These are phyloP conservation scores for Ectemnius lituratus DNA, from an alignment of 2,888 invertebrate genomes.

Conservation along the genomic window DNA sequence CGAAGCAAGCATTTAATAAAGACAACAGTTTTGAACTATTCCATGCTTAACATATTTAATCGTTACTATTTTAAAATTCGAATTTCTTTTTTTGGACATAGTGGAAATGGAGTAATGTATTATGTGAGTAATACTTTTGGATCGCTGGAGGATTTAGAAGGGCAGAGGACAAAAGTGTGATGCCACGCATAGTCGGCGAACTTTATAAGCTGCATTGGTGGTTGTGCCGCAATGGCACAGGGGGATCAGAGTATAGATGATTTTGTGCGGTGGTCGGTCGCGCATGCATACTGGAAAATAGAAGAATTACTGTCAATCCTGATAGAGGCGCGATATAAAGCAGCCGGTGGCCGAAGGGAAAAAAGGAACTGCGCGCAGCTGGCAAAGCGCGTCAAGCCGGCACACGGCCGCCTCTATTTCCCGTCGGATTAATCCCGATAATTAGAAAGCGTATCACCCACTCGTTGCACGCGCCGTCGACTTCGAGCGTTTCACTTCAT, in stretches of 20 bases:
- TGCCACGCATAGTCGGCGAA: neutral
- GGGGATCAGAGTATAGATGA: constrained; percentile 42
- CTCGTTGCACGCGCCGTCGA: constrained; percentile 69
- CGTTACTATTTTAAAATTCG: too few species aligned
- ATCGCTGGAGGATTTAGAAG: too few species aligned
- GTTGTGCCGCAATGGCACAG: neutral
- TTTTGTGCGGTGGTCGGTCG: constrained; percentile 26
- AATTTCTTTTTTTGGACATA: too few species aligned
- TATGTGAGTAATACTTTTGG: too few species aligned
- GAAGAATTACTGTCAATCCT: constrained; percentile 50
- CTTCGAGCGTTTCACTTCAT: constrained; percentile 69
- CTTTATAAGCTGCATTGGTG: neutral
- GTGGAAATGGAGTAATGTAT: too few species aligned
- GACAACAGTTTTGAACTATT: too few species aligned
- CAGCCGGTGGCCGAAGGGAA: constrained; percentile 24
- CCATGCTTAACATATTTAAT: too few species aligned
- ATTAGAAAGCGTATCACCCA: constrained; percentile 73
- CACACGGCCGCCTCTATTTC: constrained; percentile 54
- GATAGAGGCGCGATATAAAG: constrained; percentile 24
- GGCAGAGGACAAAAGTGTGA: too few species aligned
- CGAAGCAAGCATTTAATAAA: too few species aligned
- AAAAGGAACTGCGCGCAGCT: constrained; percentile 26
- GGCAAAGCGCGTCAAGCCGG: constrained; percentile 49
- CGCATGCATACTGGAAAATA: constrained; percentile 35
- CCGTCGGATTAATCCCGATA: constrained; percentile 66